Percentiles rank a stretch among this genome's conserved stretches.
phyloP scores from a whole-genome alignment of 2,113 vertebrate species.

The Sebastes fasciatus region DNA sequence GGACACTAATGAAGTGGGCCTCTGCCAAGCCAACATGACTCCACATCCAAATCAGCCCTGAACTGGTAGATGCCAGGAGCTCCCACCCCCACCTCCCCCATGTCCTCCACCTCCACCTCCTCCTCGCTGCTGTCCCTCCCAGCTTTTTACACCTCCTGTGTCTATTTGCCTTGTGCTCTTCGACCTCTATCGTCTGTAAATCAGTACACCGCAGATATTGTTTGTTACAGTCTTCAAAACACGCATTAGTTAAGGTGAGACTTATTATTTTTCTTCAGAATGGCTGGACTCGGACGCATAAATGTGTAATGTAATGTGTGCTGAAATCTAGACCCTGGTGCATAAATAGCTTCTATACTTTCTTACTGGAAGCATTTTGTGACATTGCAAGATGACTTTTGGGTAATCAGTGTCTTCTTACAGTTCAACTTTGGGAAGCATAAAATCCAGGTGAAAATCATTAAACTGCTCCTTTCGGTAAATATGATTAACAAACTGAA shows the following conservation, averaged over 20 bases:
- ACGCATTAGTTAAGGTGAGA: not conserved
- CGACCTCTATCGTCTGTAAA: not conserved
- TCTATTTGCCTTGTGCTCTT: not conserved
- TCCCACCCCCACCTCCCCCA: slow-evolving; percentile 7
- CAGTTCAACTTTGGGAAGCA: not conserved
- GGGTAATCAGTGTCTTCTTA: slow-evolving; percentile 1
- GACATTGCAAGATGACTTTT: not conserved
- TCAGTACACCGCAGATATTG: too few species aligned
- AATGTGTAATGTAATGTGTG: not conserved
- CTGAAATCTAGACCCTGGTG: not conserved
- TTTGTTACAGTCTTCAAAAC: not conserved
- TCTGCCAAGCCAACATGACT: slow-evolving; percentile 75
- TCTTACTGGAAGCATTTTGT: not conserved
- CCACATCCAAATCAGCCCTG: slow-evolving; percentile 67
- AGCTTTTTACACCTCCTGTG: not conserved
- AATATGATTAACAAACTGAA: slow-evolving; percentile 23
- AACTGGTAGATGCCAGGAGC: slow-evolving; percentile 64
- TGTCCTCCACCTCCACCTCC: not conserved
- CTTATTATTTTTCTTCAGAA: not conserved
- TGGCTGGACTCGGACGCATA: too few species aligned
- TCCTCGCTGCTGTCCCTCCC: not conserved
- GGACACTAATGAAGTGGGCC: slow-evolving; percentile 74
- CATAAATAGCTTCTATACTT: not conserved
- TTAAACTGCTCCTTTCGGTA: slow-evolving; percentile 27
- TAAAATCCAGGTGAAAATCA: slow-evolving; percentile 32